A percentile compares a stretch with the other conserved stretches of the same genome.
These are phyloP conservation scores for Schizaphis graminum DNA, from an alignment of 2,888 invertebrate genomes.

Conservation along the genomic window DNA sequence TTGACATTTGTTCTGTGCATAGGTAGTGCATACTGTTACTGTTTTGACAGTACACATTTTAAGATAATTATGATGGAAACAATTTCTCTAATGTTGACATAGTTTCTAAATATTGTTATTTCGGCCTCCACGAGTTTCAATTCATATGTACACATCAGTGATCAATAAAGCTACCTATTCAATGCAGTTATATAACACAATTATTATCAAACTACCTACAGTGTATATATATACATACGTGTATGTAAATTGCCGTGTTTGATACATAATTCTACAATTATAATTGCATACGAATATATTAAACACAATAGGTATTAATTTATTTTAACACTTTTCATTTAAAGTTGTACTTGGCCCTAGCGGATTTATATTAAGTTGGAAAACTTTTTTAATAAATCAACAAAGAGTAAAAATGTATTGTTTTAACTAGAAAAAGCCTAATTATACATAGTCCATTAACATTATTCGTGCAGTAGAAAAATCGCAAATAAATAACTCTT, in stretches of 20 bases:
- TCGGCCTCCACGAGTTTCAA: background rate
- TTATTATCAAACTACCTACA: background rate
- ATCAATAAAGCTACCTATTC: constrained; percentile 12
- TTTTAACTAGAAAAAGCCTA: background rate
- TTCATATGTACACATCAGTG: background rate
- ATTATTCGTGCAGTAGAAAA: background rate
- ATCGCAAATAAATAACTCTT: background rate
- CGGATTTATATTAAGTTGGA: background rate
- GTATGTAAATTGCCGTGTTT: background rate
- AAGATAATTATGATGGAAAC: background rate
- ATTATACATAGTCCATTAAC: background rate
- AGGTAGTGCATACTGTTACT: background rate
- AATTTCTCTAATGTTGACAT: constrained; percentile 3
- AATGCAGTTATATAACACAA: background rate
- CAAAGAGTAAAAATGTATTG: background rate
- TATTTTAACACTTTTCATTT: background rate
- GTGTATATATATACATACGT: background rate
- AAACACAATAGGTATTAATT: background rate
- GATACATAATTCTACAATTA: background rate
- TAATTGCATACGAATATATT: background rate
- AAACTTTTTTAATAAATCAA: background rate
- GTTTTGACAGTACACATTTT: background rate
- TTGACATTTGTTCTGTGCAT: background rate
- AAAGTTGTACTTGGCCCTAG: background rate
- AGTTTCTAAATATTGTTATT: constrained; percentile 18